Base-by-base conservation (phyloP, 2,797 vertebrate genomes). In the Anabas testudineus region DNA sequence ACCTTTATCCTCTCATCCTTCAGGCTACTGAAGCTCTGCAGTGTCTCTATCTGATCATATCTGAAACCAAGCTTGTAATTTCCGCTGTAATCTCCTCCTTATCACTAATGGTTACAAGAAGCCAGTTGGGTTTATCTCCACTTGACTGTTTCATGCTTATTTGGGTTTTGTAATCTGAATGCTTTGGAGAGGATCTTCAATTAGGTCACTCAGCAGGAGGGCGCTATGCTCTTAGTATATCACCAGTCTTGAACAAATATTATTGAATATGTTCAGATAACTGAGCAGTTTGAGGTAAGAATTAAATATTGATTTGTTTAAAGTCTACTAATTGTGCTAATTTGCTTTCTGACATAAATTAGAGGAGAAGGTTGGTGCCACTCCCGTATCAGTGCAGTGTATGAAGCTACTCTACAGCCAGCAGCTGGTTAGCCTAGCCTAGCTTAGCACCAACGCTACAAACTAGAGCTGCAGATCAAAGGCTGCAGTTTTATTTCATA, bases 1-100 rank as follows among this genome's bases (percentile, higher is more conserved):
- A 37, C 3, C 55, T 43, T 53, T 21, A 32, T 62, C 41, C 69
- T 41, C 46, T 63, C 19, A 5, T 21, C 42, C 36, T 47, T 7
- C 7, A 4, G n/a, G 9, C 37, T 14, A 3, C 60, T 45, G 36
- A 19, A 0, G 51, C 46, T 26, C 51, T 69, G 37, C 41, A 32
- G 52, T 71, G 60, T 79, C 49, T 87, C 78, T 73, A 85, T 90
- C 88, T 87, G 82, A 90, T 87, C 58, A 62, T 47, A 76, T 48
- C 76, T 2, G 72, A 62, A 74, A 82, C 66, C 74, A 89, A 77
- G 74, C 85, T 56, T 89, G 86, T 90, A 81, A 88, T 93, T 88
- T 87, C 61, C 36, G 2, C 42, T 76, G 59, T 86, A 81, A 86
- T 90, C 81, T 79, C 34, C 32, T 78, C 57, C 73, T 84, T 85